Evolutionary conservation across 1,140 invertebrate genomes (phyloP), one percentile per base, ranked within the genome.

Genomic region (Lepidotrigona ventralis): DNA sequence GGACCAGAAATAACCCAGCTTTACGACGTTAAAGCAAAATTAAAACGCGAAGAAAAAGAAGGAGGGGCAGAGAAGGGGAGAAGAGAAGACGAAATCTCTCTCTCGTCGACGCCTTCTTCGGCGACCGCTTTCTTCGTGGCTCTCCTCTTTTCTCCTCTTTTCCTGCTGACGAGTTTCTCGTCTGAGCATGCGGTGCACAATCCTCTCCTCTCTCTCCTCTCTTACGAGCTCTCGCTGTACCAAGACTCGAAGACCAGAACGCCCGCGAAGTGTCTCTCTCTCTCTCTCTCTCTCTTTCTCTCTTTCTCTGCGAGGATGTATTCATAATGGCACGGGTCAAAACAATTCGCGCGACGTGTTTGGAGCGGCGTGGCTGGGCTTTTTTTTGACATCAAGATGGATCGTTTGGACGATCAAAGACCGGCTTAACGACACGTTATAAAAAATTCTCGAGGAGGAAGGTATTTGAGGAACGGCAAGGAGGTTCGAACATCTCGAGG

Each of bases 321-420:
- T 84, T 87, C 85, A 68, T 84, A 87, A 88, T 77, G 86, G 79
- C 69, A 69, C 78, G 73, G 86, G 78, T 88, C 86, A 87, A 83
- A 83, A 83, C 68, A 87, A 88, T 84, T 78, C 85, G 64, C 19
- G 17, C 9, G 53, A 83, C 39, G 77, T 53, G 76, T 69, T 79
- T 8, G 53, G 23, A n/a, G 29, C 64, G 14, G 15, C 29, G 33
- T 33, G 29, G 1, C 70, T 60, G 23, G 21, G 39, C 29, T 46
- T 39, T 70, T 53, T n/a, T n/a, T 26, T 15, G 51, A 58, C 54
- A n/a, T 19, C 19, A 9, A 68, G 63, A 64, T n/a, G n/a, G 19
- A 29, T 64, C 54, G 26, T 58, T n/a, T 58, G 14, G 23, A 4
- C 21, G 71, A 58, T 58, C n/a, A 51, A 58, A 70, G 19, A 19